A percentile compares a stretch with the other conserved stretches of the same genome.
Conservation (phyloP, 2,113 vertebrate genomes). For the Hemiscyllium ocellatum region DNA sequence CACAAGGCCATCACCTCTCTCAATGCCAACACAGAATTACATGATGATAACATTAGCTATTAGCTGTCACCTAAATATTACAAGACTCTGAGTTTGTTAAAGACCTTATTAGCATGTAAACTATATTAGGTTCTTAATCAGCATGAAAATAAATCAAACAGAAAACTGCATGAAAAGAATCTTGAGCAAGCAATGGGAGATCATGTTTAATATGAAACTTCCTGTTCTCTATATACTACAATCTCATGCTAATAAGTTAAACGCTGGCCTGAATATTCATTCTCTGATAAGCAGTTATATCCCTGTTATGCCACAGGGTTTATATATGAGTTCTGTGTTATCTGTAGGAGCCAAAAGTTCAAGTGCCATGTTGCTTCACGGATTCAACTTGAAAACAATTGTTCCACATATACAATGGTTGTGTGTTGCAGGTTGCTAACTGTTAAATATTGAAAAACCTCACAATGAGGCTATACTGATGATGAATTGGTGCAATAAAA, state of each 20-base stretch:
- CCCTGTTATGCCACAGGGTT: neutral
- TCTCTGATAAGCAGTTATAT: neutral
- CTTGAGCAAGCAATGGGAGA: neutral
- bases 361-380: neutral
- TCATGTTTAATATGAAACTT: neutral
- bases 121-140: neutral
- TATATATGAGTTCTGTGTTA: neutral
- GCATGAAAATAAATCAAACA: neutral
- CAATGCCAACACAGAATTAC: neutral
- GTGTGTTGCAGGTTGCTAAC: neutral
- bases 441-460: neutral
- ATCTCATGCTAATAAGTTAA: neutral
- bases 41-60: neutral
- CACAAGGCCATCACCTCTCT: neutral
- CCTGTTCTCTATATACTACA: neutral
- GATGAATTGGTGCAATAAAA: neutral
- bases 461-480: neutral
- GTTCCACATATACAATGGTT: neutral
- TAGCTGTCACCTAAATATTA: neutral
- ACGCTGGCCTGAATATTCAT: neutral
- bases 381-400: neutral
- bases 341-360: neutral
- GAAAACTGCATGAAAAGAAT: neutral
- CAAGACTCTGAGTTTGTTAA: neutral
- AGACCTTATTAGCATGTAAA: neutral